These are phyloP conservation scores for Columba livia DNA, from an alignment of 2,113 vertebrate genomes.

Conservation along the genomic window DNA sequence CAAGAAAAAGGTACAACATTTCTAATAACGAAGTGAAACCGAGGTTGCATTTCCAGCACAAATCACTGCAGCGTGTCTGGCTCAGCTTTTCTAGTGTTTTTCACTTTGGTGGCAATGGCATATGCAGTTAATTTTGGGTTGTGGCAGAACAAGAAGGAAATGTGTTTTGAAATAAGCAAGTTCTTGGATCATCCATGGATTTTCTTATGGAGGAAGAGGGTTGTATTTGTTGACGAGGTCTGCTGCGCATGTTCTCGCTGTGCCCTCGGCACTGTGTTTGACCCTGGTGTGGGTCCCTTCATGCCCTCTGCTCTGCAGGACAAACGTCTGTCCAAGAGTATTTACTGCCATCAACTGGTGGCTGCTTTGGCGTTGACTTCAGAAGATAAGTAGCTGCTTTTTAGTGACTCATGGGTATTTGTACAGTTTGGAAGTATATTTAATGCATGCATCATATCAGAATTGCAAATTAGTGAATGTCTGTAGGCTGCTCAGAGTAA, in stretches of 20 bases:
- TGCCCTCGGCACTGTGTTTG: neutral
- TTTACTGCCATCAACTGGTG: neutral
- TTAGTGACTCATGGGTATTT: neutral
- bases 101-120: neutral
- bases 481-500: neutral
- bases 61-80: neutral
- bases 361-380: neutral
- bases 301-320: neutral
- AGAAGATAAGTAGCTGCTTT: neutral
- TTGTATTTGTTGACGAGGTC: neutral
- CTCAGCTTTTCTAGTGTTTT: neutral
- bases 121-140: neutral
- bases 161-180: neutral
- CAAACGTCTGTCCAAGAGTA: too few species aligned
- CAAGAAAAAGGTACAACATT: neutral
- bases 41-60: neutral
- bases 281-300: neutral
- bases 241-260: fast-evolving
- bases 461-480: neutral
- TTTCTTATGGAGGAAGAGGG: neutral
- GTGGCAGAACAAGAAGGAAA: neutral
- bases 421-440: neutral
- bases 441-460: neutral
- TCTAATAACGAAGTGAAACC: neutral
- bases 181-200: neutral